These are phyloP conservation scores for Saccostrea glomerata DNA, from an alignment of 1,140 invertebrate species.

Conservation along the genomic window DNA sequence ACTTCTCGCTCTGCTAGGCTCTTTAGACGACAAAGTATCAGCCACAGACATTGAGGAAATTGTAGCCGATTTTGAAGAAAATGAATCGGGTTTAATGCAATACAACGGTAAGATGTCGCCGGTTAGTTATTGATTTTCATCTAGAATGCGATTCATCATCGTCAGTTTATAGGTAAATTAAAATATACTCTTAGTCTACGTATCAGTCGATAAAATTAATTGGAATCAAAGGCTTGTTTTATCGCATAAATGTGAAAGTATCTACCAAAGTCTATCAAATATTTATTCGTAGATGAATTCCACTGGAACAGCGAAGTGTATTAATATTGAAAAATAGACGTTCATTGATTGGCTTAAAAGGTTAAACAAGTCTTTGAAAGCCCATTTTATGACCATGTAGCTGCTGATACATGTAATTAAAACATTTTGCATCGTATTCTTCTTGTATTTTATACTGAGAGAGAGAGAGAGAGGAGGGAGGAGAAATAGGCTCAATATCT, in stretches of 20 bases:
- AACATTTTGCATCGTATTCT: not conserved
- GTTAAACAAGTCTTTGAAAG: not conserved
- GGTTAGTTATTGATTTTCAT: not conserved
- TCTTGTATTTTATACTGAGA: not conserved
- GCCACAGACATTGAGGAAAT: conserved; percentile 51
- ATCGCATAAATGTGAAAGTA: not conserved
- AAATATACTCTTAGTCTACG: not conserved
- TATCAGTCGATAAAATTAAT: not conserved
- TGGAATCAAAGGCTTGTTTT: not conserved
- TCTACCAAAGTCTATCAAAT: not conserved
- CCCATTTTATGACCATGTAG: no score
- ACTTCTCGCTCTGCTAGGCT: conserved; percentile 32
- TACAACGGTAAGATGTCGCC: conserved; percentile 46
- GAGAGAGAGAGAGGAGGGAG: not conserved
- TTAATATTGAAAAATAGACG: not conserved
- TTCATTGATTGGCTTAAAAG: not conserved
- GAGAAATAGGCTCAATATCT: no score
- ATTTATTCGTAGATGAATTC: conserved; percentile 4
- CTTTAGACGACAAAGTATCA: conserved; percentile 39
- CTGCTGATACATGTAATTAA: not conserved
- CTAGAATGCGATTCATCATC: no score
- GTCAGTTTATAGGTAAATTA: not conserved
- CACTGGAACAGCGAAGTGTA: not conserved
- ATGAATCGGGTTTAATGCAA: conserved; percentile 49
- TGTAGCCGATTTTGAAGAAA: conserved; percentile 51